Percentiles rank a stretch among this genome's conserved stretches.
Conservation (phyloP, 2,113 vertebrate species). For the Oreochromis niloticus region DNA sequence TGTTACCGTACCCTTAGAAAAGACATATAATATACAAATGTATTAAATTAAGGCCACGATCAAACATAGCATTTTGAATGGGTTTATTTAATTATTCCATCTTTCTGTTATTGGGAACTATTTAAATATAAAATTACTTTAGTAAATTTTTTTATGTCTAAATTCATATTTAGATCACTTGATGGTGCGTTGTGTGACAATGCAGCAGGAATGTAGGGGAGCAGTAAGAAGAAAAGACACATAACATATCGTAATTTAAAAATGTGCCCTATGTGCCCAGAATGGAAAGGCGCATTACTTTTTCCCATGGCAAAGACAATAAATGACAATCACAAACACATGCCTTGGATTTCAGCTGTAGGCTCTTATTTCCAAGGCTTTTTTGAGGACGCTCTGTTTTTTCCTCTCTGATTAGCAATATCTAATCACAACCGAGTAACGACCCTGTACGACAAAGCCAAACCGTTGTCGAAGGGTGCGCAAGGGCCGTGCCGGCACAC, state of each 20-base stretch:
- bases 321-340: constrained; percentile 71
- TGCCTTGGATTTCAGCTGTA: constrained; percentile 60
- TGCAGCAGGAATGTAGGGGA: neutral
- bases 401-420: constrained; percentile 58
- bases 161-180: neutral
- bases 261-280: constrained; percentile 17
- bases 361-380: constrained; percentile 50
- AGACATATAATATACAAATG: neutral
- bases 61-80: neutral
- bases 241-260: constrained; percentile 1
- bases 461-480: neutral
- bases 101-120: neutral
- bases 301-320: constrained; percentile 66
- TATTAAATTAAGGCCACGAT: neutral
- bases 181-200: neutral
- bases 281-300: constrained; percentile 12
- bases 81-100: neutral
- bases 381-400: constrained; percentile 33
- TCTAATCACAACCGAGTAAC: constrained; percentile 59
- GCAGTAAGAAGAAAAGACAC: constrained; percentile 4
- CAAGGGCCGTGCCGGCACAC: neutral
- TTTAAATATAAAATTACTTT: neutral
- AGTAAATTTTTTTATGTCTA: neutral
- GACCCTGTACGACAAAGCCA: constrained; percentile 8
- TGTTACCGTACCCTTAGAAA: neutral